Conservation (phyloP, 2,797 vertebrate genomes). For the Harpagifer antarcticus region DNA sequence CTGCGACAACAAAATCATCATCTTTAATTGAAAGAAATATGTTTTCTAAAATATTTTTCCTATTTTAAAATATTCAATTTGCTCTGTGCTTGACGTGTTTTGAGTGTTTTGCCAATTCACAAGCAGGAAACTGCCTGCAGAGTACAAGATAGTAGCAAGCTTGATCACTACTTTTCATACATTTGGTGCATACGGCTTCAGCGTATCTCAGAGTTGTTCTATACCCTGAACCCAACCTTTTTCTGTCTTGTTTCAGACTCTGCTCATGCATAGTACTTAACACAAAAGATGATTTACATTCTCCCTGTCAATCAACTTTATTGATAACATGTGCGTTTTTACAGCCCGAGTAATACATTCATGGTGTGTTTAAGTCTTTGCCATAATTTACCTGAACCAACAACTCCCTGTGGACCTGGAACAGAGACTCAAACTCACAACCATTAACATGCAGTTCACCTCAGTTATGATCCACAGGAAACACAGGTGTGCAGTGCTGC, state of each 20-base stretch:
- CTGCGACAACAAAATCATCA: not conserved
- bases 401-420: slow-evolving; percentile 14
- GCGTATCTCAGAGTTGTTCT: not conserved
- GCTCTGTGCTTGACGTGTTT: not conserved
- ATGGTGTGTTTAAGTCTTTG: not conserved
- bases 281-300: slow-evolving; percentile 7
- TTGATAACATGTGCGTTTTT: slow-evolving; percentile 31
- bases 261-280: not conserved
- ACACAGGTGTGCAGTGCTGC: slow-evolving; percentile 12
- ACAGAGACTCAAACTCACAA: not conserved
- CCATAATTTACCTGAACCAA: slow-evolving; percentile 3
- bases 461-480: slow-evolving; percentile 19
- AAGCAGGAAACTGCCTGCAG: not conserved
- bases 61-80: not conserved
- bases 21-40: not conserved
- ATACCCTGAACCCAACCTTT: not conserved
- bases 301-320: slow-evolving; percentile 31
- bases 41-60: not conserved
- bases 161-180: slow-evolving; percentile 7
- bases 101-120: not conserved
- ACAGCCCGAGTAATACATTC: slow-evolving; percentile 5
- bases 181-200: not conserved
- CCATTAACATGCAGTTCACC: slow-evolving; percentile 26
- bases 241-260: not conserved
- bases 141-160: not conserved